phyloP scores from a whole-genome alignment of 2,888 invertebrate species.

The Escarpia spicata region DNA sequence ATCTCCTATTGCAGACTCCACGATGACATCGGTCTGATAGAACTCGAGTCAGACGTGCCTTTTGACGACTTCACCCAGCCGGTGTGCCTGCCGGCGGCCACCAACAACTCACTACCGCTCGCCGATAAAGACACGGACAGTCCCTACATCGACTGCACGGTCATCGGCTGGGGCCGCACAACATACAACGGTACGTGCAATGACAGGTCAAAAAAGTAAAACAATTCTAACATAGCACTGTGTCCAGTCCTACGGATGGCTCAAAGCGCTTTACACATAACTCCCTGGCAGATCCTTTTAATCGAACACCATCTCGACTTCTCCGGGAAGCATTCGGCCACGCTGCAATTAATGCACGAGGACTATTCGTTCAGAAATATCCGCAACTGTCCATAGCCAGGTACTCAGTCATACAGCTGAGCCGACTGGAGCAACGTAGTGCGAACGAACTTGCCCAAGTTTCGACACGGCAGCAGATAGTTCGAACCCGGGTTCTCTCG shows the following conservation, averaged over 20 bases:
- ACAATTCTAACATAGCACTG: background rate
- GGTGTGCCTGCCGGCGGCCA: background rate
- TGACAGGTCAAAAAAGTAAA: background rate
- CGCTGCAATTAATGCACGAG: too few relatives aligned
- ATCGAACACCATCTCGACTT: too few relatives aligned
- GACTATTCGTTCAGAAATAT: too few relatives aligned
- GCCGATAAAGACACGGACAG: background rate
- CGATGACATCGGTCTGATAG: background rate
- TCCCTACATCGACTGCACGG: constrained; percentile 4
- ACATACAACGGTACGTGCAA: background rate
- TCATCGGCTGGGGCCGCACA: background rate
- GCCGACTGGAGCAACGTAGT: too few relatives aligned
- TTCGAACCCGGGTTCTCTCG: too few relatives aligned
- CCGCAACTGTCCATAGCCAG: too few relatives aligned
- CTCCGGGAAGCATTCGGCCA: too few relatives aligned
- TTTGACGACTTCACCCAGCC: background rate
- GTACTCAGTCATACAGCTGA: too few relatives aligned
- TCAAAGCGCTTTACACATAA: too few relatives aligned
- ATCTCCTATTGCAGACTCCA: background rate
- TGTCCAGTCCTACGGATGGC: background rate
- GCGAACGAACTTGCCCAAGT: too few relatives aligned
- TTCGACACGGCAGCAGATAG: too few relatives aligned
- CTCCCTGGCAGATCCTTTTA: too few relatives aligned
- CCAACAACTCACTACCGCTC: background rate
- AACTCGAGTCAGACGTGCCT: background rate